Conservation (phyloP, 2,113 vertebrate species). For the Spermophilus dauricus region DNA sequence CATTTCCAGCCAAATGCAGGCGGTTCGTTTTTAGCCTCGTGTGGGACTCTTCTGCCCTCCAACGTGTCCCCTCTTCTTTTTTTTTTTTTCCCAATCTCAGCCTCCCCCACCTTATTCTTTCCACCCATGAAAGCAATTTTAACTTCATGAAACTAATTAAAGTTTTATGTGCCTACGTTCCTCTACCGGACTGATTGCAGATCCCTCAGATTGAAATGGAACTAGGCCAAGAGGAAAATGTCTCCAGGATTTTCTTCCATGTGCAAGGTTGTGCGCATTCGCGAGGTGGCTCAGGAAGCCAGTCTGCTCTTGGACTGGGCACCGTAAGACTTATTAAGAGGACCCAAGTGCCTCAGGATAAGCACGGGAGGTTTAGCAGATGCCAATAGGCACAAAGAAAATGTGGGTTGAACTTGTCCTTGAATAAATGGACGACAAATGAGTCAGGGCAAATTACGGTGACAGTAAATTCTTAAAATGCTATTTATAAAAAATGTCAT, state of each 20-base stretch:
- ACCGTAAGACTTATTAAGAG: neutral
- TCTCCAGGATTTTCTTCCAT: constrained; percentile 9
- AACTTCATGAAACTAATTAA: constrained; percentile 80
- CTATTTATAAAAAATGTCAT: neutral
- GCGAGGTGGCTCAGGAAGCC: neutral
- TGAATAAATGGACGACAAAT: neutral
- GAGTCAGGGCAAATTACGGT: neutral
- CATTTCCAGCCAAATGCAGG: constrained; percentile 39
- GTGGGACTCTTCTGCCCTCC: neutral
- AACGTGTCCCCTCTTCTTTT: neutral
- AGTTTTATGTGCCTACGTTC: constrained; percentile 67
- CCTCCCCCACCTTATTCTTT: constrained; percentile 28
- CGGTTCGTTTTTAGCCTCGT: constrained; percentile 32
- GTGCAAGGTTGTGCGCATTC: neutral
- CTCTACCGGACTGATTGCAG: constrained; percentile 45
- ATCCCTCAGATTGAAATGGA: constrained; percentile 68
- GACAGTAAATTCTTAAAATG: neutral
- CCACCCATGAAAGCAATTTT: constrained; percentile 74
- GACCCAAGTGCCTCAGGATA: neutral
- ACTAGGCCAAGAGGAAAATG: constrained; percentile 45
- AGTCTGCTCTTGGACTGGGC: neutral
- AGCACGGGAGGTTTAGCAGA: neutral
- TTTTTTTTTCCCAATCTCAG: constrained; percentile 39
- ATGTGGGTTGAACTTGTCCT: neutral
- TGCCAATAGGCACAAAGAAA: neutral